Evolutionary conservation across 30 jellyfish, hydroid and myxozoan species (phyloP), one percentile per base, ranked within the genome.

Genomic region (Aurelia coerulea): DNA sequence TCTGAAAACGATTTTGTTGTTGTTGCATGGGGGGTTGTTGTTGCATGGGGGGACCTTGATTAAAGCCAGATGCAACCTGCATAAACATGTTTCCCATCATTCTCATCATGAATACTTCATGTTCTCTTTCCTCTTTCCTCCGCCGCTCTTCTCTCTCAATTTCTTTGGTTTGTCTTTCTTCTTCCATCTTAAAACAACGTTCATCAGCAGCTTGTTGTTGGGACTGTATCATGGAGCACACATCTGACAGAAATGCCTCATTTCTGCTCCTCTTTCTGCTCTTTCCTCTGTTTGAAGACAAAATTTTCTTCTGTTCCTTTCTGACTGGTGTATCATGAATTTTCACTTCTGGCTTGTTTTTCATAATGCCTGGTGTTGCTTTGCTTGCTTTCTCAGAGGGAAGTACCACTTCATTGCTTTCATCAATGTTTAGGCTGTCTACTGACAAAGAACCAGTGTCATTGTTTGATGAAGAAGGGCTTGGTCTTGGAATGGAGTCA

Each of bases 71-170:
- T 2, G 81, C 35, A 23, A 46, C 75, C 63, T 37, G 65, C 79
- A 65, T 78, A 62, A 80, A 80, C 90, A 80, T 80, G 10, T 52
- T 65, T 6, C 90, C 90, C 90, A 80, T 80, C 90, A 80, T 80
- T 69, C 67, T 81, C 90, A 80, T 80, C 81, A 80, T 80, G 42
- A 49, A 32, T 7, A 80, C n/a, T 42, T 64, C 81, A 35, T 80
- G 90, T 51, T 80, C 74, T 51, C 35, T 65, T 14, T 80, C 90
- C 52, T 80, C 90, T 33, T 32, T 64, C n/a, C 90, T 64, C 51
- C 82, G 66, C 74, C 67, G 51, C 13, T 65, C 90, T 49, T 64
- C 81, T 23, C 29, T 23, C 29, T 23, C 29, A 23, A 23, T 23
- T 23, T 23, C 29, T 23, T 23, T 23, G 29, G 31, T 6, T 18